Evolutionary conservation across 2,113 vertebrate species (phyloP).

Genomic region (Panthera tigris): DNA sequence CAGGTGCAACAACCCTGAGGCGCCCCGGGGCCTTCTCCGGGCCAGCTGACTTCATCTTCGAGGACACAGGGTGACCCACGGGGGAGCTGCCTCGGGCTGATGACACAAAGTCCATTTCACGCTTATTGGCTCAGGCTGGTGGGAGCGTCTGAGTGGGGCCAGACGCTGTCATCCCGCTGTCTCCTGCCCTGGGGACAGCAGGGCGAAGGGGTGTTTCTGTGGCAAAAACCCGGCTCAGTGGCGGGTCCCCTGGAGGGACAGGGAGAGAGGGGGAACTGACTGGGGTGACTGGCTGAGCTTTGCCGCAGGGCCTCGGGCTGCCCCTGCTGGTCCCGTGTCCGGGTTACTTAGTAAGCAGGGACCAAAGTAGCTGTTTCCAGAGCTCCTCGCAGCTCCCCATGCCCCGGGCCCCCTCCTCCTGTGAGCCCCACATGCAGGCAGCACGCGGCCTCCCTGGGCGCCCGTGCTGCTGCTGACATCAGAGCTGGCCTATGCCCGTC

Average conservation of each 20-base stretch:
- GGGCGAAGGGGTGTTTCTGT: slow-evolving; percentile 74
- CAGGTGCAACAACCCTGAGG: fast-evolving
- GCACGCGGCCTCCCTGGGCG: neutral
- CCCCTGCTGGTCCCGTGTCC: no score
- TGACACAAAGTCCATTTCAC: fast-evolving
- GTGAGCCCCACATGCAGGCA: neutral
- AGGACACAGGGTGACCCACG: neutral
- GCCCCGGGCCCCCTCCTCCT: fast-evolving
- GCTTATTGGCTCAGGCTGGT: fast-evolving
- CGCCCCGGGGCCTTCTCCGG: neutral
- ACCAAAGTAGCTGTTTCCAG: neutral
- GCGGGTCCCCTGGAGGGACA: neutral
- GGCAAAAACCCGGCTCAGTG: neutral
- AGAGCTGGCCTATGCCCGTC: neutral
- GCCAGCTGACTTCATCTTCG: fast-evolving
- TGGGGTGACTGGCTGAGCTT: fast-evolving
- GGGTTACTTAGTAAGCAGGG: fast-evolving
- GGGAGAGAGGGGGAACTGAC: fast-evolving
- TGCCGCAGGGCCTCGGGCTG: neutral
- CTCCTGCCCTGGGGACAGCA: neutral
- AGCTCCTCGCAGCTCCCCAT: fast-evolving
- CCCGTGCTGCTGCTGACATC: neutral
- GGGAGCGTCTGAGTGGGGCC: fast-evolving
- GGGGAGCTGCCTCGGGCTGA: neutral
- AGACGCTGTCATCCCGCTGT: neutral